These are phyloP conservation scores for Xiphorhynchus elegans DNA, from an alignment of 2,113 vertebrate species.

Conservation along the genomic window DNA sequence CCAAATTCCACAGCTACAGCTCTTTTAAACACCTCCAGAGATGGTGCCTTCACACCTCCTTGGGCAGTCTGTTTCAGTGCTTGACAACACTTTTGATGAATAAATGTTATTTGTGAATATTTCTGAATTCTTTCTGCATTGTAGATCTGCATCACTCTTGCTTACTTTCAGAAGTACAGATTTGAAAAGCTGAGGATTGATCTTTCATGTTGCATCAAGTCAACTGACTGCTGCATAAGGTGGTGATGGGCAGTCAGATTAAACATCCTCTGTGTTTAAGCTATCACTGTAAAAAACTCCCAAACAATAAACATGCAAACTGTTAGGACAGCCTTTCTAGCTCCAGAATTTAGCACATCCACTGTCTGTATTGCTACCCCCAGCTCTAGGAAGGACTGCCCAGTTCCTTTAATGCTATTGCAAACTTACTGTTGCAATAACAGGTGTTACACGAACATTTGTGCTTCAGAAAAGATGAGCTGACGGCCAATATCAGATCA, in stretches of 20 bases:
- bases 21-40: not conserved
- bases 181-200: not conserved
- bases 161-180: not conserved
- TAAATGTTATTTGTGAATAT: not conserved
- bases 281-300: not conserved
- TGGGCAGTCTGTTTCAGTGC: not conserved
- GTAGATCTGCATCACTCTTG: not conserved
- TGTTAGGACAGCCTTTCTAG: not conserved
- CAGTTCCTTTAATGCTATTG: not conserved
- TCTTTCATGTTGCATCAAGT: too few species aligned
- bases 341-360: not conserved
- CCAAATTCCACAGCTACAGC: not conserved
- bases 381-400: not conserved
- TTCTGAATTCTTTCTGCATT: not conserved
- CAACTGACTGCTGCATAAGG: not conserved
- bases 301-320: not conserved
- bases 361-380: not conserved
- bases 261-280: not conserved
- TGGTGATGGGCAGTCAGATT: not conserved
- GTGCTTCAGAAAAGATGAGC: not conserved
- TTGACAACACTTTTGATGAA: not conserved
- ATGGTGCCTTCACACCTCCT: not conserved
- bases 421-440: not conserved
- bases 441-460: not conserved
- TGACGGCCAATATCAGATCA: not conserved